These are phyloP conservation scores for Drosophila triauraria DNA, from an alignment of 1,140 invertebrate species.

Conservation along the genomic window DNA sequence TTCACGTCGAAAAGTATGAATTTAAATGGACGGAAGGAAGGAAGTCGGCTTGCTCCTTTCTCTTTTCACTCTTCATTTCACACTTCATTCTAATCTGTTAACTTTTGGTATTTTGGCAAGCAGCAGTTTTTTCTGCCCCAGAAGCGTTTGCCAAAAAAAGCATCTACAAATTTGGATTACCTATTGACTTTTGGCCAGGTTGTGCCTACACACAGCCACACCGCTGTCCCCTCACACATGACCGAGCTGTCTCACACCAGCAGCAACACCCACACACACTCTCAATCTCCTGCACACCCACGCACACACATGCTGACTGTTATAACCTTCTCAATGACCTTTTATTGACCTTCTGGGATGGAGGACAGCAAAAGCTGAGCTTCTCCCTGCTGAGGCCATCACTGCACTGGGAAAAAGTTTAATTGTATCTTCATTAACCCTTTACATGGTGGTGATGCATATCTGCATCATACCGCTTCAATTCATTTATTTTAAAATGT, in stretches of 20 bases:
- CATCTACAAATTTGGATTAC: conserved; percentile 67
- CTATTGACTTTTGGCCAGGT: conserved; percentile 66
- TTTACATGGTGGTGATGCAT: no score
- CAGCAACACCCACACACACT: conserved; percentile 6
- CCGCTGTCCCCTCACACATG: conserved; percentile 46
- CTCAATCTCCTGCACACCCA: conserved; percentile 9
- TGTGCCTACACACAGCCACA: conserved; percentile 10
- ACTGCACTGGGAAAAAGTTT: background rate
- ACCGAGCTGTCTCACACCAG: conserved; percentile 30
- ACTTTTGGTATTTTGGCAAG: conserved; percentile 56
- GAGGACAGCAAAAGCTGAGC: conserved; percentile 29
- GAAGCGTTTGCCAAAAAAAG: conserved; percentile 41
- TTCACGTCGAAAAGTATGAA: conserved; percentile 11
- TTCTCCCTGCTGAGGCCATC: conserved; percentile 14
- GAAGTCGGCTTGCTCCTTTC: conserved; percentile 12
- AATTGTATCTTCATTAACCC: background rate
- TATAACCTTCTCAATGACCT: conserved; percentile 75
- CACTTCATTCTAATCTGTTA: conserved; percentile 73
- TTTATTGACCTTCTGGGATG: conserved; percentile 70
- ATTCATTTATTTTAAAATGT: no score
- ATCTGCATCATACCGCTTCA: no score
- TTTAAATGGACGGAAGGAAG: conserved; percentile 9
- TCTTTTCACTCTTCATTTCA: conserved; percentile 39
- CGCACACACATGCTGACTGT: conserved; percentile 23
- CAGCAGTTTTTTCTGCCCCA: background rate